Percentiles rank a stretch among this genome's conserved stretches.
Evolutionary conservation across 2,113 vertebrate genomes (phyloP).

Genomic region (Ceyx margarethae): DNA sequence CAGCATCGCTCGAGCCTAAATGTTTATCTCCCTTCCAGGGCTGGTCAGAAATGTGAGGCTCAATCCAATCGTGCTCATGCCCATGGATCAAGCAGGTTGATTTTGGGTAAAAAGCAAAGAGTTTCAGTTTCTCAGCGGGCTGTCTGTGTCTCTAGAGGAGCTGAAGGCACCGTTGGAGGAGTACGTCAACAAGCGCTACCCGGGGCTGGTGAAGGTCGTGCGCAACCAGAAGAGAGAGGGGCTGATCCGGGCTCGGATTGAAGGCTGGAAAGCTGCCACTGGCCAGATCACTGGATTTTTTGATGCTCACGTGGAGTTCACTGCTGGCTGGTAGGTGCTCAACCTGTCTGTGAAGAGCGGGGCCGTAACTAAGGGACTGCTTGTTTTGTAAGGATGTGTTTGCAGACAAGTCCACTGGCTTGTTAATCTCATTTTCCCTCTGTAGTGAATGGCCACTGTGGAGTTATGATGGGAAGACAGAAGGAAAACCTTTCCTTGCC

Average conservation of each 20-base stretch:
- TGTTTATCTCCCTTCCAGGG: rapidly evolving
- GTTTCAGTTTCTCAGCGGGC: background rate
- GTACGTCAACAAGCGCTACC: constrained; percentile 94
- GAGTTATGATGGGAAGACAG: rapidly evolving
- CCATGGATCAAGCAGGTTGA: no score
- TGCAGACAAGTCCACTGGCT: background rate
- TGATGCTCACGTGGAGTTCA: constrained; percentile 97
- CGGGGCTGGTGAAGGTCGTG: constrained; percentile 93
- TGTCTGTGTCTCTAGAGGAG: constrained; percentile 80
- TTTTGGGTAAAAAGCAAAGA: background rate
- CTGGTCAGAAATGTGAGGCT: background rate
- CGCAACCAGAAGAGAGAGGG: constrained; percentile 94
- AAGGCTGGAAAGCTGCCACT: constrained; percentile 94
- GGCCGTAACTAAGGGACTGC: background rate
- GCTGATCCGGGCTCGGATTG: constrained; percentile 92
- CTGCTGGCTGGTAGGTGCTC: constrained; percentile 88
- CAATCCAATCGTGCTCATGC: rapidly evolving
- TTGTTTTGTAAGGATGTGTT: background rate
- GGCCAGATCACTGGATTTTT: constrained; percentile 95
- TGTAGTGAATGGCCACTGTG: background rate
- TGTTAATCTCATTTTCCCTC: background rate
- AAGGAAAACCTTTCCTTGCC: background rate
- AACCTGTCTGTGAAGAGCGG: rapidly evolving
- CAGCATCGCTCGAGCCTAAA: rapidly evolving
- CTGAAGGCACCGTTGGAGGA: constrained; percentile 93